A percentile compares a stretch with the other conserved stretches of the same genome.
Conservation (phyloP, 1,140 invertebrate species). For the Himalopsyche phryganea region DNA sequence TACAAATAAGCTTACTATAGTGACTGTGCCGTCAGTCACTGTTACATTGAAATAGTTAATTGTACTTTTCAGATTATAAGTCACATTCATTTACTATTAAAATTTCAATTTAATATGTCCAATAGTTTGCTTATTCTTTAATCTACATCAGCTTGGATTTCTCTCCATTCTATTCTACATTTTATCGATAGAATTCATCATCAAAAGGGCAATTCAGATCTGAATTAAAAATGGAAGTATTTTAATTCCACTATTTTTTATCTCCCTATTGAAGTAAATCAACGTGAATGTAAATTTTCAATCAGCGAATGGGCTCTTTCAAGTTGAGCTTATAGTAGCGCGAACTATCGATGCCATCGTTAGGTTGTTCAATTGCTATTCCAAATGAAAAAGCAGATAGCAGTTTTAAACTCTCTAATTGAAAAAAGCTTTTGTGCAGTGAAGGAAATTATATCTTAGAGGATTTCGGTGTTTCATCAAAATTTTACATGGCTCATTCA, state of each 20-base stretch:
- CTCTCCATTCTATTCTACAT: too few relatives aligned
- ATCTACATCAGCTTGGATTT: too few relatives aligned
- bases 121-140: too few relatives aligned
- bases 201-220: too few relatives aligned
- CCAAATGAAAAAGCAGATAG: constrained; percentile 16
- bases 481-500: neutral
- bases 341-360: constrained; percentile 6
- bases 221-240: too few relatives aligned
- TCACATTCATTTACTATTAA: too few relatives aligned
- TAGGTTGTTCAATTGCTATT: constrained; percentile 15
- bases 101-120: too few relatives aligned
- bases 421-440: constrained; percentile 9
- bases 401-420: constrained; percentile 15
- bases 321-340: constrained; percentile 2
- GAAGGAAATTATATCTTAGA: neutral
- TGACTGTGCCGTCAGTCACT: too few relatives aligned
- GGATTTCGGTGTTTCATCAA: constrained; percentile 7
- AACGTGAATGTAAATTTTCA: constrained; percentile 15
- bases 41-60: too few relatives aligned
- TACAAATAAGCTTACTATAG: too few relatives aligned
- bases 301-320: constrained; percentile 19
- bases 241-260: constrained; percentile 10
- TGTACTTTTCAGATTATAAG: too few relatives aligned
- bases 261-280: constrained; percentile 11
- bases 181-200: too few relatives aligned